Percentiles rank a stretch among this genome's conserved stretches.
These are phyloP conservation scores for Rhinolophus ferrumequinum DNA, from an alignment of 2,113 vertebrate species.

Conservation along the genomic window DNA sequence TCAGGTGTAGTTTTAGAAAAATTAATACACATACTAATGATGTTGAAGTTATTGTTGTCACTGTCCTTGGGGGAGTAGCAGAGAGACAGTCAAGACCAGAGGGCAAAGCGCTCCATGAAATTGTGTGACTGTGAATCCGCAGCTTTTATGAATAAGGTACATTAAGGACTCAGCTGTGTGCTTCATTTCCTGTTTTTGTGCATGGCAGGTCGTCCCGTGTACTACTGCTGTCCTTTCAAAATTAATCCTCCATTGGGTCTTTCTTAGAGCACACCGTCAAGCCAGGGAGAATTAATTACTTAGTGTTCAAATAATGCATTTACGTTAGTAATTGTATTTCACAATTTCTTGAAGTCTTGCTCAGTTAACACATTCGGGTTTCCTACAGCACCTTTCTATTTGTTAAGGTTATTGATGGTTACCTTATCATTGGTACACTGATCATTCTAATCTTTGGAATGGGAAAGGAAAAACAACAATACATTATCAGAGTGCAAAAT, in stretches of 20 bases:
- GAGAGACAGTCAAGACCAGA: conserved; percentile 57
- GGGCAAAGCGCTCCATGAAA: conserved; percentile 21
- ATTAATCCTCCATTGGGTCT: conserved; percentile 40
- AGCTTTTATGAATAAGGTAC: conserved; percentile 47
- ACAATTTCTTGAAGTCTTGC: conserved; percentile 28
- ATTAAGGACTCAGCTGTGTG: background rate
- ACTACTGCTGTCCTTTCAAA: conserved; percentile 52
- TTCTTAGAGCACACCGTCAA: background rate
- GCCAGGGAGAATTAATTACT: conserved; percentile 19
- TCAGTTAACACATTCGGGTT: conserved; percentile 29
- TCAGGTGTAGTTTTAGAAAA: conserved; percentile 58
- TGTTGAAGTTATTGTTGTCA: conserved; percentile 58
- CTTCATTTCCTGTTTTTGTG: background rate
- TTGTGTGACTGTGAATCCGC: background rate
- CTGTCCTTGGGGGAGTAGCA: conserved; percentile 34
- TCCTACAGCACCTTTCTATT: conserved; percentile 74
- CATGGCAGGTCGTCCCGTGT: background rate
- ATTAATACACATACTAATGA: conserved; percentile 55
- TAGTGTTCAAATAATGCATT: conserved; percentile 23
- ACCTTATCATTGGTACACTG: conserved; percentile 74
- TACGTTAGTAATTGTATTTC: conserved; percentile 37
- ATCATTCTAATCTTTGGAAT: conserved; percentile 83
- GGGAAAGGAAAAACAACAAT: conserved; percentile 75
- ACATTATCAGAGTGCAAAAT: conserved; percentile 87
- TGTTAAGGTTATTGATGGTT: conserved; percentile 70